Evolutionary conservation across 2,888 invertebrate species (phyloP), one percentile per base, ranked within the genome.

Genomic region (Melangyna quadrimaculata): DNA sequence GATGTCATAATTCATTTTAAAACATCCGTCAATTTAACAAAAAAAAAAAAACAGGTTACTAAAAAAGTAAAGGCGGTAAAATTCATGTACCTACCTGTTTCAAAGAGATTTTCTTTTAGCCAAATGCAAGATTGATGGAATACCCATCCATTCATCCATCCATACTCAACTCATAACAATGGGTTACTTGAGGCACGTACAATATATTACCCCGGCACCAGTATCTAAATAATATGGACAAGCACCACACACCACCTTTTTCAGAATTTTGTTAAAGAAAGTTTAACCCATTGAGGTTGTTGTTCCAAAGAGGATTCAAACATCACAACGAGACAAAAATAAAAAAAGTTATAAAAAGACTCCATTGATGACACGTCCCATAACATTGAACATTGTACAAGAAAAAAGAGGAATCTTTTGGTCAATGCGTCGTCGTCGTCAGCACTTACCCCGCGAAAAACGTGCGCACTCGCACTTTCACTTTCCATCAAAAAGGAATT

Each of bases 401-500:
- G 45, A 63, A 77, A 59, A 24, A 63, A 53, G 73, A 73, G 57
- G 83, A 78, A 83, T 83, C 70, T 74, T 59, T 78, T 79, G 55
- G 65, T 35, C 57, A 70, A 73, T 79, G 83, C 73, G 78, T 78
- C 43, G 37, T 51, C 43, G 63, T 63, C 43, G 32, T 29, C 17
- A n/a, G 22, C 22, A 35, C 7, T 29, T 48, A 45, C 48, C 40
- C 55, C 32, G 57, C n/a, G 73, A 14, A 57, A 71, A 71, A 78
- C 83, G 73, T 83, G 78, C 61, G 59, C 71, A 61, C 43, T 69
- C 29, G 65, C 78, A 83, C 83, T 83, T 83, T 83, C 79, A 83
- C 78, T 74, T 82, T 82, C 57, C 55, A 48, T 71, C 43, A 70
- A 83, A 79, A 83, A 83, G 79, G 83, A 83, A 83, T 79, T 79